Conservation (phyloP, 2,888 invertebrate species). For the Agelastica alni region DNA sequence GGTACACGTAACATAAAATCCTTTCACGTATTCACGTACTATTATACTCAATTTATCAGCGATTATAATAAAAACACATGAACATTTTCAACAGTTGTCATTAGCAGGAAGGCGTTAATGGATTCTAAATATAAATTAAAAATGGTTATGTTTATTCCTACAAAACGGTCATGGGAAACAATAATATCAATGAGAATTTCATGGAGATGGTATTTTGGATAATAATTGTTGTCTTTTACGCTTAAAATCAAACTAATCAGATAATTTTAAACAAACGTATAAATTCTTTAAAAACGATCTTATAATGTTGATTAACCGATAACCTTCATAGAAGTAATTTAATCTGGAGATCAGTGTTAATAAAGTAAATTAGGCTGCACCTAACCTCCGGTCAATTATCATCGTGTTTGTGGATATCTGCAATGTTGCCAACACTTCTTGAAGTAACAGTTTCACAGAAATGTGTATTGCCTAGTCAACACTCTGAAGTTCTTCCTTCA, state of each 20-base stretch:
- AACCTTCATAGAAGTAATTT: not conserved
- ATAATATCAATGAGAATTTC: too few species aligned
- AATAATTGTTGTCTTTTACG: too few species aligned
- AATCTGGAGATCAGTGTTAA: conserved; percentile 10
- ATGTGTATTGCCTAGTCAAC: too few species aligned
- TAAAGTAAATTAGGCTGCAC: conserved; percentile 4
- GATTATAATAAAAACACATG: conserved; percentile 14
- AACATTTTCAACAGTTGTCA: conserved; percentile 15
- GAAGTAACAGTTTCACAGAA: too few species aligned
- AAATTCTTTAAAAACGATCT: too few species aligned
- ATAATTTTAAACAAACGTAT: too few species aligned
- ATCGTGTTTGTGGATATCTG: not conserved
- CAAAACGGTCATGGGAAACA: too few species aligned
- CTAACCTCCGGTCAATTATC: conserved; percentile 2
- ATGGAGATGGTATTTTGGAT: too few species aligned
- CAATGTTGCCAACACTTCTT: not conserved
- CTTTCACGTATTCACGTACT: not conserved
- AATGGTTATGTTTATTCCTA: not conserved
- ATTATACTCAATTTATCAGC: conserved; percentile 5
- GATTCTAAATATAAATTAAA: not conserved
- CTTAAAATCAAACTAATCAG: too few species aligned
- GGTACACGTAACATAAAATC: too few species aligned
- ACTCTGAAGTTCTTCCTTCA: too few species aligned
- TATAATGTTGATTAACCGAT: too few species aligned
- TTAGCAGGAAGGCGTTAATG: conserved; percentile 17